phyloP scores from a whole-genome alignment of 2,797 vertebrate species.

The Lagorchestes hirsutus region DNA sequence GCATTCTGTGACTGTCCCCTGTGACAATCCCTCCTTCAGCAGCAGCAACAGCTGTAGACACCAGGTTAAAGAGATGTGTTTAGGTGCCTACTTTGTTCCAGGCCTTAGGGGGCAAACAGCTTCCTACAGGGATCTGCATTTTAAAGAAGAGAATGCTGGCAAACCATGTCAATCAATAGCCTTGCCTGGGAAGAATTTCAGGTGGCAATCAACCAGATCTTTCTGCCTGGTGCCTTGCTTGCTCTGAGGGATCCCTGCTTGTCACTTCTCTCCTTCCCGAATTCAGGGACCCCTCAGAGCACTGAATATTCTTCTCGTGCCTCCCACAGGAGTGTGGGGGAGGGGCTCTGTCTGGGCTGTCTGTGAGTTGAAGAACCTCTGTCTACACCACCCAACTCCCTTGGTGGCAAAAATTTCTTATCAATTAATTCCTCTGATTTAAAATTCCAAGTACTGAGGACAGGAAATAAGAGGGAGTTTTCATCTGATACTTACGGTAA shows the following conservation, averaged over 20 bases:
- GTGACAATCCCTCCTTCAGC: not conserved
- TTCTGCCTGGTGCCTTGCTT: not conserved
- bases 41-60: no score
- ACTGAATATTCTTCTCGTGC: not conserved
- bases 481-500: conserved; percentile 90
- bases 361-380: not conserved
- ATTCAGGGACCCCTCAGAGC: not conserved
- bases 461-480: conserved; percentile 11
- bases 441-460: conserved; percentile 35
- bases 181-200: not conserved
- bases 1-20: not conserved
- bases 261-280: not conserved
- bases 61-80: not conserved
- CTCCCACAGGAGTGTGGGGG: not conserved
- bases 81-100: not conserved
- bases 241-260: not conserved
- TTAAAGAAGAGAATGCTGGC: not conserved
- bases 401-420: not conserved
- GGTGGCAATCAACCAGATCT: not conserved
- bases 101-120: not conserved
- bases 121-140: not conserved
- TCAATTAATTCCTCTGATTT: conserved; percentile 37
- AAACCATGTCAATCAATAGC: not conserved
- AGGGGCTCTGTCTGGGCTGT: not conserved
- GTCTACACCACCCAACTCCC: not conserved